A percentile compares a stretch with the other conserved stretches of the same genome.
Evolutionary conservation across 2,797 vertebrate species (phyloP).

Genomic region (Melanotaenia trifasciata): DNA sequence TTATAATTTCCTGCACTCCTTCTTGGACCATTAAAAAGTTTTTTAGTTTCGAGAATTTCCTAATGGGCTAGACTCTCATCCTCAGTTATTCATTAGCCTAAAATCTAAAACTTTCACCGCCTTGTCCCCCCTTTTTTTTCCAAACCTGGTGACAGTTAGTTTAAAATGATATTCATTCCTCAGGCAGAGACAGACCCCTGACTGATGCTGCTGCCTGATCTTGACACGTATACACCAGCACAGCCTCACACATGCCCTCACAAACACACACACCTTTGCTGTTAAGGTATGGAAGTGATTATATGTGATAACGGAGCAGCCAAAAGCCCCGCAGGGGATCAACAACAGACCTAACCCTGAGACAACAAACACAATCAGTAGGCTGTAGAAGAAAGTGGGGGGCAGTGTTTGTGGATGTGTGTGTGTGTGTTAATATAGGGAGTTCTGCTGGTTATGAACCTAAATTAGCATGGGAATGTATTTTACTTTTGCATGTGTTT

Average conservation of each 20-base stretch:
- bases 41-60: not conserved
- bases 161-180: conserved; percentile 54
- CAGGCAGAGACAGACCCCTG: conserved; percentile 46
- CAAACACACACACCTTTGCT: conserved; percentile 48
- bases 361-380: conserved; percentile 79
- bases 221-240: conserved; percentile 58
- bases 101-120: not conserved
- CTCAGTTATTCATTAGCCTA: conserved; percentile 5
- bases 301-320: conserved; percentile 71
- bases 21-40: conserved; percentile 21
- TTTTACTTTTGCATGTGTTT: conserved; percentile 16
- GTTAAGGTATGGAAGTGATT: conserved; percentile 79
- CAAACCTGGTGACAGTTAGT: conserved; percentile 36
- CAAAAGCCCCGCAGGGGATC: conserved; percentile 72
- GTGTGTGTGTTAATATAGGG: conserved; percentile 1
- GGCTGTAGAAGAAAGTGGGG: conserved; percentile 41
- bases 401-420: conserved; percentile 39
- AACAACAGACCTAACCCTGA: conserved; percentile 77
- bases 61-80: not conserved
- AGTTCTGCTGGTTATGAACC: conserved; percentile 8
- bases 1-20: not conserved
- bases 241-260: conserved; percentile 59
- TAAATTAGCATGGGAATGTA: conserved; percentile 42
- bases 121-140: not conserved
- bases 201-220: conserved; percentile 52